Base-by-base conservation (phyloP, 2,888 invertebrate genomes). In the Lampropteryx suffumata region DNA sequence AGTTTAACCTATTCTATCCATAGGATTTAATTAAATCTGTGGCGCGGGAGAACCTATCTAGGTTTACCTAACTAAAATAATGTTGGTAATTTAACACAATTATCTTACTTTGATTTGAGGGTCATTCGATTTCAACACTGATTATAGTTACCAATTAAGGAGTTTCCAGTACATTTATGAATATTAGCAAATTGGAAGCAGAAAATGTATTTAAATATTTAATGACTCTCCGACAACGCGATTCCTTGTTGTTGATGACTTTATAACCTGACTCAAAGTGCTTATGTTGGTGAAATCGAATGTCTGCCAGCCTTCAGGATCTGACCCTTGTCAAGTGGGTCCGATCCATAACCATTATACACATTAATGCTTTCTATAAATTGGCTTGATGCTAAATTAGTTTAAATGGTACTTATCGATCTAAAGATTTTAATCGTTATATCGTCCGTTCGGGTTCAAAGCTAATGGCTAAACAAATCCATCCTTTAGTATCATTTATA, bases 1-100 rank as follows among this genome's bases (percentile, higher is more conserved):
- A 80, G n/a, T n/a, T 79, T 71, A 71, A 69, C 69, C 72, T 71
- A 74, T 73, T 21, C 21, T 44, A n/a, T 44, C 35, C 70, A 59
- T 24, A 45, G 7, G 64, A 65, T 79, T 73, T 77, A 76, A 79
- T 79, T 76, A 76, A 75, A 74, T 73, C 68, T 73, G 67, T 68
- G 48, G 61, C 66, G 55, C 34, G 41, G 39, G 39, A 35, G 34
- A 44, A 46, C 42, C 47, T 48, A 53, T 35, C 43, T 35, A 39
- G 29, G 37, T 30, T 42, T 29, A 36, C 37, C 36, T 32, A 21
- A 46, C 36, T 32, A 28, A 46, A 36, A 41, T 46, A 26, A 42
- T 46, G 11, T 13, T 17, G 36, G 11, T 13, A 29, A 34, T 48
- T 35, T 24, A 41, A 2, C 36, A 24, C 30, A 27, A 35, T 44